Percentiles rank a stretch among this genome's conserved stretches.
Evolutionary conservation across 1,140 invertebrate genomes (phyloP).

Genomic region (Vanessa tameamea): DNA sequence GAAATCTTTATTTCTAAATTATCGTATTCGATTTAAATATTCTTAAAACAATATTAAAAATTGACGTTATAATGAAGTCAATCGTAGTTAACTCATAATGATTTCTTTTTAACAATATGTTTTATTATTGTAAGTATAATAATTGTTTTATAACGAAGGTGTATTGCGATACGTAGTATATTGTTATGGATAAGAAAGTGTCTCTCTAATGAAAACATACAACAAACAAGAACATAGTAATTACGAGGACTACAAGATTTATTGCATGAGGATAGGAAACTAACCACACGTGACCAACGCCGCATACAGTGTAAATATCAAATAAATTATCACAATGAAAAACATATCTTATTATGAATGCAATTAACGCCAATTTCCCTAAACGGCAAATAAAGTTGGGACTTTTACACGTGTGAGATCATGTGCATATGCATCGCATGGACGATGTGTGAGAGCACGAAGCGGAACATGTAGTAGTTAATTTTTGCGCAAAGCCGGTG

Average conservation of each 20-base stretch:
- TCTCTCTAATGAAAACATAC: slow-evolving; percentile 76
- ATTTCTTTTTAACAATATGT: too few species aligned
- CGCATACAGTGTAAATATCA: slow-evolving; percentile 49
- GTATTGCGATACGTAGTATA: slow-evolving; percentile 11
- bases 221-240: slow-evolving; percentile 79
- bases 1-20: too few species aligned
- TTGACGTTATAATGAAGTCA: too few species aligned
- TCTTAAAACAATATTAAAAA: too few species aligned
- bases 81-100: too few species aligned
- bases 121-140: background rate
- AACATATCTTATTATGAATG: slow-evolving; percentile 58
- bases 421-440: slow-evolving; percentile 75
- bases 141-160: background rate
- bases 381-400: slow-evolving; percentile 46
- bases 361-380: slow-evolving; percentile 65
- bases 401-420: slow-evolving; percentile 41
- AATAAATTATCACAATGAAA: slow-evolving; percentile 49
- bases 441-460: slow-evolving; percentile 69
- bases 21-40: too few species aligned
- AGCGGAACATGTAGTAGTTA: slow-evolving; percentile 78
- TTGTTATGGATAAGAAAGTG: slow-evolving; percentile 27
- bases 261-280: slow-evolving; percentile 77
- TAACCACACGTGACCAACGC: slow-evolving; percentile 73
- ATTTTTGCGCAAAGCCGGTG: slow-evolving; percentile 81
- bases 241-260: slow-evolving; percentile 79